Conservation (phyloP, 2,888 invertebrate genomes). For the Macrostomum cliftonense region DNA sequence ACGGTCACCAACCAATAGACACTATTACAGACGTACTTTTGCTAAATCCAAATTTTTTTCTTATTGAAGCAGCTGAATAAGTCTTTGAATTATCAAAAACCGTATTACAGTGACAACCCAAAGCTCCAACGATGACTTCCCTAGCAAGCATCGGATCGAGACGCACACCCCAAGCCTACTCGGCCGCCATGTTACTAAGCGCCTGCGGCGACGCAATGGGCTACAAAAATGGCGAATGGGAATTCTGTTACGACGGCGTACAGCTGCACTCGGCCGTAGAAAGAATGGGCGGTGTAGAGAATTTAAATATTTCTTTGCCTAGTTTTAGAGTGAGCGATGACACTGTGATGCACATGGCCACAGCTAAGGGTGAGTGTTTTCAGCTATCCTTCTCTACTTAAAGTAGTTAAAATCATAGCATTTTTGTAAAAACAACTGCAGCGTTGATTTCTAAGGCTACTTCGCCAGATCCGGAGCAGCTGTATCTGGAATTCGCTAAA, state of each 20-base stretch:
- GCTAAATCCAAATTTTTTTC: no score
- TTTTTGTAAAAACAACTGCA: no score
- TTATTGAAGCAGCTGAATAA: no score
- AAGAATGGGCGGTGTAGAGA: conserved; percentile 22
- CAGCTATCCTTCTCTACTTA: no score
- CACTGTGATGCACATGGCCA: conserved; percentile 34
- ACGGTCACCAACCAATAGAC: no score
- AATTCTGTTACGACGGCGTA: conserved; percentile 22
- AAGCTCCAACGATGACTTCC: no score
- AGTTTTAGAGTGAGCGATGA: conserved; percentile 27
- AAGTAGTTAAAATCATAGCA: no score
- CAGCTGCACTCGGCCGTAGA: conserved; percentile 23
- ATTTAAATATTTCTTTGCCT: conserved; percentile 11
- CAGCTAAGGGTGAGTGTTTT: conserved; percentile 21
- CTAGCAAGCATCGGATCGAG: no score
- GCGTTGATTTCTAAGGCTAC: conserved; percentile 14
- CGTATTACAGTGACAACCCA: no score
- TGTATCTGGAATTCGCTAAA: conserved; percentile 16
- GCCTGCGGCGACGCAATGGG: conserved; percentile 33
- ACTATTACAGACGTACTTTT: no score
- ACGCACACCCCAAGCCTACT: no score
- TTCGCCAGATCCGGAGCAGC: conserved; percentile 12
- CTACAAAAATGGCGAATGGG: conserved; percentile 28
- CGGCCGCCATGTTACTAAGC: conserved; percentile 27
- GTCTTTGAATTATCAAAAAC: no score